Base-by-base conservation (phyloP, 2,113 vertebrate species). In the Gulo gulo region DNA sequence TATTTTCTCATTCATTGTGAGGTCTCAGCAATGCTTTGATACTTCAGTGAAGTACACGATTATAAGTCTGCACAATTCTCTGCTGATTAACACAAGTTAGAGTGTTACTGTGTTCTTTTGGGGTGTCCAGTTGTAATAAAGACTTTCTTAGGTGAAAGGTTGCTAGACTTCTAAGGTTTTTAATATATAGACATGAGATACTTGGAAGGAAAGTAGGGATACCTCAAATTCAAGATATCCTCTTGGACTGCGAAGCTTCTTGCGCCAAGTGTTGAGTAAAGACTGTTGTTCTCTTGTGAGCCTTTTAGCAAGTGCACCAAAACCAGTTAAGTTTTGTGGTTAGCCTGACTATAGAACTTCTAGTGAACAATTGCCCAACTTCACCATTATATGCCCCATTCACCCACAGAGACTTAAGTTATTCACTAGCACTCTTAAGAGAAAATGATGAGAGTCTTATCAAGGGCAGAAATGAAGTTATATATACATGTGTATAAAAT, bases 41-140 rank as follows among this genome's bases (percentile, higher is more conserved):
- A 9, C n/a, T 36, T 29, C 16, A 0, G 26, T 34, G 26, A 65
- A 16, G 26, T 39, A 1, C 10, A 23, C 21, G 74, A 39, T 69
- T 7, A 2, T 14, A 31, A 23, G 18, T 26, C 29, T 20, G 0
- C 13, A 0, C 5, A 21, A 6, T 39, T 24, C 59, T 83, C 9
- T 74, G 52, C 20, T 67, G 50, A 1, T 7, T 1, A 15, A 57
- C 18, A 31, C 42, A 61, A 67, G 36, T 31, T 23, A 10, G 50
- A 10, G 31, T 76, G 31, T 20, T 34, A 4, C 21, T 69, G 23
- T 73, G 13, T 13, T n/a, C 34, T 24, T 57, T 57, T 11, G 24
- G 39, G 29, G 16, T 26, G 5, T 55, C n/a, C 88, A 1, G 59
- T n/a, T 83, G 36, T n/a, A 73, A 31, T 74, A n/a, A 34, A 57